Evolutionary conservation across 1,140 invertebrate species (phyloP), one percentile per base, ranked within the genome.

Genomic region (Lerema accius): DNA sequence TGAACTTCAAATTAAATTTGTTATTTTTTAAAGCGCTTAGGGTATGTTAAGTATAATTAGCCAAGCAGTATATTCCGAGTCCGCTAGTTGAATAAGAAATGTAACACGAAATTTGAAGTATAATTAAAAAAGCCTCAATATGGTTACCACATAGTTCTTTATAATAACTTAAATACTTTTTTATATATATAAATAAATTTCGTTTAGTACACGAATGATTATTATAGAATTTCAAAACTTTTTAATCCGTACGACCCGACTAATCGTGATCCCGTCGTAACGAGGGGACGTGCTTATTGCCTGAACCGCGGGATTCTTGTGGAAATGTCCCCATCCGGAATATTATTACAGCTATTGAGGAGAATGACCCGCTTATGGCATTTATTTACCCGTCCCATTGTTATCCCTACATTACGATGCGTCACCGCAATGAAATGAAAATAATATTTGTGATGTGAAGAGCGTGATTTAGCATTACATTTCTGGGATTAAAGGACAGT

Each of bases 301-400:
- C 39, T 14, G 4, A 11, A 42, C 19, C 23, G 23, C 23, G 51
- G 51, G 51, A 55, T 42, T 23, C 39, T 43, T 3, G 7, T 32
- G 40, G 40, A 40, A 45, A 43, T 56, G 26, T 56, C 15, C 51
- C 15, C 53, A 45, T 56, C 40, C 53, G 14, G 23, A 45, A 28
- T 56, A 45, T 56, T 56, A 56, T 56, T 56, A 56, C 23, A 7
- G 40, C 23, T 11, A 32, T 56, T 56, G 53, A 56, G 40, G 53
- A 43, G 42, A 56, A 56, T 13, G 53, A 42, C 15, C 19, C 23
- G 40, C 23, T 42, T 56, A 56, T 43, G 28, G 23, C 53, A 15
- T 16, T 56, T 56, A 56, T 56, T 56, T 56, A 32, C 39, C 40
- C 53, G 11, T 28, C 11, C 53, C 53, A 43, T 56, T 56, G 53